phyloP scores from a whole-genome alignment of 2,797 vertebrate genomes.

The Danio tinwini region DNA sequence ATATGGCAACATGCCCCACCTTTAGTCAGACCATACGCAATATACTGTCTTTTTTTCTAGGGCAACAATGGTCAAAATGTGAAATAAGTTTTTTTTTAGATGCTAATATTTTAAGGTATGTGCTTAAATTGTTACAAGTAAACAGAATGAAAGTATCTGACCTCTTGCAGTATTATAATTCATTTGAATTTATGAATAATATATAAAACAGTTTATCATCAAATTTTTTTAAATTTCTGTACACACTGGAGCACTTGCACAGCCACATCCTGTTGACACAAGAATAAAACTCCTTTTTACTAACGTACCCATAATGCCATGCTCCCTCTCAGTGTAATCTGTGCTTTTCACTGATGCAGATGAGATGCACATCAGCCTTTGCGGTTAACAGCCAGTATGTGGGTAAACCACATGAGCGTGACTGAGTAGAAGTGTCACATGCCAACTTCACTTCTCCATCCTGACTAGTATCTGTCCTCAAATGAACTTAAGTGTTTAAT shows the following conservation, averaged over 20 bases:
- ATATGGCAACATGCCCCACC: too few species aligned
- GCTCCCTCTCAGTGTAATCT: slow-evolving; percentile 60
- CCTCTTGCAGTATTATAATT: background rate
- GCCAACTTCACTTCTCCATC: background rate
- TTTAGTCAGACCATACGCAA: too few species aligned
- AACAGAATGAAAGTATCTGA: too few species aligned
- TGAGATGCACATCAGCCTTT: slow-evolving; percentile 30
- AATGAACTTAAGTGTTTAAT: background rate
- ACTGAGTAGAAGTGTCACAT: background rate
- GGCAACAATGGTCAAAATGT: background rate
- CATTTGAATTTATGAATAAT: background rate
- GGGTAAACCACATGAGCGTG: slow-evolving; percentile 24
- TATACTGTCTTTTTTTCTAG: background rate
- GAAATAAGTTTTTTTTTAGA: background rate
- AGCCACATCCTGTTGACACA: slow-evolving; percentile 37
- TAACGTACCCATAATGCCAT: background rate
- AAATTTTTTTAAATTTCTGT: too few species aligned
- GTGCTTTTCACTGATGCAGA: slow-evolving; percentile 61
- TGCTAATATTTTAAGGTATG: background rate
- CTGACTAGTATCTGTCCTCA: slow-evolving; percentile 4
- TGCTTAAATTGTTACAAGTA: background rate
- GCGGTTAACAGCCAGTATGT: slow-evolving; percentile 53
- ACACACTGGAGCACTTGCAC: background rate
- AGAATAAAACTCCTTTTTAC: background rate
- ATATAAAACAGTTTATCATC: background rate